Evolutionary conservation across 2,113 vertebrate genomes (phyloP).

Genomic region (Pachypanchax playfairii): DNA sequence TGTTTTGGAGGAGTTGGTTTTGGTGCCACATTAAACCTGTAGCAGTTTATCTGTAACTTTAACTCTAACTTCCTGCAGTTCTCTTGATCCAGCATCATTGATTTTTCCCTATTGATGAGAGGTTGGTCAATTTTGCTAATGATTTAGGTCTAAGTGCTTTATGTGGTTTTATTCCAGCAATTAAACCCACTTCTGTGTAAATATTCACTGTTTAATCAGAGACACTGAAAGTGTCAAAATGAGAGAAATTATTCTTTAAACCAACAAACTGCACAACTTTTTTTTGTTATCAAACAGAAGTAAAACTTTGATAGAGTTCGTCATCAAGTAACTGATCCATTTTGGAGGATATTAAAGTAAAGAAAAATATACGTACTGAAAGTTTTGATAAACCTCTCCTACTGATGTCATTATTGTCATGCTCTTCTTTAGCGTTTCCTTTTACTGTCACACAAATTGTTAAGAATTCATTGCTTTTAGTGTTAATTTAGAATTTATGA

Average conservation of each 20-base stretch:
- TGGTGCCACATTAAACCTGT: conserved; percentile 22
- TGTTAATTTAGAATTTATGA: not conserved
- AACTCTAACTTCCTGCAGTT: conserved; percentile 15
- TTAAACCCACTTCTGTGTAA: conserved; percentile 16
- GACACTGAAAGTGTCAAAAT: too few species aligned
- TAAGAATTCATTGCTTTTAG: not conserved
- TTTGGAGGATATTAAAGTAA: not conserved
- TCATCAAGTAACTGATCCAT: not conserved
- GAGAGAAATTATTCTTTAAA: too few species aligned
- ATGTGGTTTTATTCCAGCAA: conserved; percentile 5
- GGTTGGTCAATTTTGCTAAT: conserved; percentile 56
- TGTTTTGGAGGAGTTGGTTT: conserved; percentile 29
- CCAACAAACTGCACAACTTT: not conserved
- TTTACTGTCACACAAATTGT: not conserved
- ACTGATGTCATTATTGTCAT: not conserved
- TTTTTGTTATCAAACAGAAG: not conserved
- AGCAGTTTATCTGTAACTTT: conserved; percentile 3
- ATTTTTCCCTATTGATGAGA: conserved; percentile 40
- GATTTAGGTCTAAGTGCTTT: conserved; percentile 29
- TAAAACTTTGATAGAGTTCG: not conserved
- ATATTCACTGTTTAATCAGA: not conserved
- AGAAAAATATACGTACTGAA: too few species aligned
- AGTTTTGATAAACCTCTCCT: too few species aligned
- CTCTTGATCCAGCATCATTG: conserved; percentile 35
- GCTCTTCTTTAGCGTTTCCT: not conserved